phyloP scores from a whole-genome alignment of 2,888 invertebrate species.

The Lysandra coridon region DNA sequence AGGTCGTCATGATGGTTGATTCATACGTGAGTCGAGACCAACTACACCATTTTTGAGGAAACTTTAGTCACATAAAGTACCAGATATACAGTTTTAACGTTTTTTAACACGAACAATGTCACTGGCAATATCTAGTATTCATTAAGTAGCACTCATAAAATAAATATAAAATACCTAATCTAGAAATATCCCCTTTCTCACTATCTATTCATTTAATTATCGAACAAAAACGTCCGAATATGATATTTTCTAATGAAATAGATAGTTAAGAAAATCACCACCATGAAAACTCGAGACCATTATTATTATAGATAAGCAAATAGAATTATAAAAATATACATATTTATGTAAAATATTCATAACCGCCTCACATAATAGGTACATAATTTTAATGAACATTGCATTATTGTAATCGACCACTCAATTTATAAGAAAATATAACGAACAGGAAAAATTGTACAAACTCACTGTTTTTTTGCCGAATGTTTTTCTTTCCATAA shows the following conservation, averaged over 20 bases:
- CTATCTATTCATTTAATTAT: background rate
- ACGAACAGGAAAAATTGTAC: background rate
- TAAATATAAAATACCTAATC: background rate
- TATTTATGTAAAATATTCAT: conserved; percentile 19
- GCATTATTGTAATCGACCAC: conserved; percentile 2
- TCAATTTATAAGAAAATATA: conserved; percentile 1
- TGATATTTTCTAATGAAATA: background rate
- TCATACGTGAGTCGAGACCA: too few relatives aligned
- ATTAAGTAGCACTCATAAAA: background rate
- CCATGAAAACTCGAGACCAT: conserved; percentile 1
- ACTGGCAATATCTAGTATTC: background rate
- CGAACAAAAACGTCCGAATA: background rate
- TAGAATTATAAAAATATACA: conserved; percentile 1
- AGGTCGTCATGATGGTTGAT: too few relatives aligned
- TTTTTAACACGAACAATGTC: too few relatives aligned
- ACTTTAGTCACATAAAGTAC: too few relatives aligned
- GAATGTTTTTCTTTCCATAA: conserved; percentile 41
- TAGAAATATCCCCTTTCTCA: background rate
- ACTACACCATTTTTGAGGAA: too few relatives aligned
- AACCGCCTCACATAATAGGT: conserved; percentile 23
- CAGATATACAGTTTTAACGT: too few relatives aligned
- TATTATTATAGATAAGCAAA: conserved; percentile 12
- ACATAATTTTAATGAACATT: conserved; percentile 16
- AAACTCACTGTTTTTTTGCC: conserved; percentile 43
- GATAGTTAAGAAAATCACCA: conserved; percentile 10